These are phyloP conservation scores for cat (Felis catus) DNA, from an alignment of 2,113 vertebrate species.

Conservation along the genomic window DNA sequence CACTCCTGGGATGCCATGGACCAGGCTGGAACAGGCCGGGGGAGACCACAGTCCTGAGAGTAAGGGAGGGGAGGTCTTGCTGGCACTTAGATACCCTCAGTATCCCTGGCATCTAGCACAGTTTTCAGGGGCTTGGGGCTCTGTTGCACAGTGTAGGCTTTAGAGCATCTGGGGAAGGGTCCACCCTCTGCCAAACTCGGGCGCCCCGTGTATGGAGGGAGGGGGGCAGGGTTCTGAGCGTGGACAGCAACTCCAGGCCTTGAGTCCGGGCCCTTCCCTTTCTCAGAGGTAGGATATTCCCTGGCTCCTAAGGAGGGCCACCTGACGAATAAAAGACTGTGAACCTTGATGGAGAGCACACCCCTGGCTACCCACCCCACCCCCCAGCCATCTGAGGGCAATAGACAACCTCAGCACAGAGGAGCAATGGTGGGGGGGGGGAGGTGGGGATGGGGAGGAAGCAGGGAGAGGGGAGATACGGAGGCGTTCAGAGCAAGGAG, in stretches of 20 bases:
- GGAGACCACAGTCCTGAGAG: not conserved
- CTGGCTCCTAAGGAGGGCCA: not conserved
- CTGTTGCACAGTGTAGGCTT: not conserved
- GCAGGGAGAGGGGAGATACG: not conserved
- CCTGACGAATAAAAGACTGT: conserved; percentile 60
- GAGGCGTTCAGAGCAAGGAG: not conserved
- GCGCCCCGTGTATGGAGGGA: not conserved
- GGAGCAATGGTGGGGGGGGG: not conserved
- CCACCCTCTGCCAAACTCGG: not conserved
- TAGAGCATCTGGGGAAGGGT: not conserved
- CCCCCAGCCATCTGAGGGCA: not conserved
- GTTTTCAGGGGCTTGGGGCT: not conserved
- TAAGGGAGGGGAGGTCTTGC: not conserved
- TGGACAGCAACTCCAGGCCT: not conserved
- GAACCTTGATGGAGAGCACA: not conserved
- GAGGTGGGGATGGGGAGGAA: no score
- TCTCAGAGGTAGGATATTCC: not conserved
- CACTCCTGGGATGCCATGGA: not conserved
- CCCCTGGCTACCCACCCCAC: not conserved
- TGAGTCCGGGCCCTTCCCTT: not conserved
- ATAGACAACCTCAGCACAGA: not conserved
- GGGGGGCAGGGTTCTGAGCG: not conserved
- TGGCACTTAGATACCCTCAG: not conserved
- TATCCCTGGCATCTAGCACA: not conserved
- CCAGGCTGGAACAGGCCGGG: not conserved